Evolutionary conservation across 2,113 vertebrate genomes (phyloP).

Genomic region (Macrotis lagotis): DNA sequence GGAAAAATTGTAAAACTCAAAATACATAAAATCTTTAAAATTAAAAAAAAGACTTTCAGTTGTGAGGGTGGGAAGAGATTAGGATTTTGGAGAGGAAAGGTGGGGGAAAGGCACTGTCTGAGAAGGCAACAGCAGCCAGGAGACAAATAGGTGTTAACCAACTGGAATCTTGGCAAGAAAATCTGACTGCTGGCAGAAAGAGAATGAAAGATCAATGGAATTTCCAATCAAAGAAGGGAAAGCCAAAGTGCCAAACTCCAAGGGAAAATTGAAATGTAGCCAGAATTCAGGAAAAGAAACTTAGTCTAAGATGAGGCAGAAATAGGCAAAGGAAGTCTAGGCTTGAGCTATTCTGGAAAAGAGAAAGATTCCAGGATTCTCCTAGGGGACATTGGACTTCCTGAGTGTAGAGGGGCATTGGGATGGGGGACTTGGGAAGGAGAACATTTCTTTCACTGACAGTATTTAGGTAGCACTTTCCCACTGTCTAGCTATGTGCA

Average conservation of each 20-base stretch:
- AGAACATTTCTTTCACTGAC: not conserved
- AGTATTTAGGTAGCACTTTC: not conserved
- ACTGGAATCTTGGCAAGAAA: not conserved
- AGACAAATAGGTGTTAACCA: constrained; percentile 1
- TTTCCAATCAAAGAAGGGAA: not conserved
- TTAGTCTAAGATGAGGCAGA: not conserved
- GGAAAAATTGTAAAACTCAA: no score
- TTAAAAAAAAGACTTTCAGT: no score
- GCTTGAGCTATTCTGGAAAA: not conserved
- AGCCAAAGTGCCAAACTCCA: not conserved
- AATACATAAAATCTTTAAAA: no score
- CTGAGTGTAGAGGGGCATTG: not conserved
- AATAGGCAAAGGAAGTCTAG: not conserved
- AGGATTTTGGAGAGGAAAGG: not conserved
- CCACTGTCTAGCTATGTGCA: not conserved
- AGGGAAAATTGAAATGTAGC: not conserved
- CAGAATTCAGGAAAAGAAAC: not conserved
- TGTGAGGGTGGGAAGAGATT: not conserved
- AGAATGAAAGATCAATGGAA: not conserved
- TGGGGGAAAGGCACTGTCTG: not conserved
- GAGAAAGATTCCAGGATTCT: not conserved
- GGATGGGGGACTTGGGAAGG: no score
- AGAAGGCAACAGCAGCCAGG: not conserved
- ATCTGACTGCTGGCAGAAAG: not conserved
- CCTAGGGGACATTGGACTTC: not conserved